Percentiles rank a stretch among this genome's conserved stretches.
phyloP scores from a whole-genome alignment of 2,113 vertebrate genomes.

The Naja naja region DNA sequence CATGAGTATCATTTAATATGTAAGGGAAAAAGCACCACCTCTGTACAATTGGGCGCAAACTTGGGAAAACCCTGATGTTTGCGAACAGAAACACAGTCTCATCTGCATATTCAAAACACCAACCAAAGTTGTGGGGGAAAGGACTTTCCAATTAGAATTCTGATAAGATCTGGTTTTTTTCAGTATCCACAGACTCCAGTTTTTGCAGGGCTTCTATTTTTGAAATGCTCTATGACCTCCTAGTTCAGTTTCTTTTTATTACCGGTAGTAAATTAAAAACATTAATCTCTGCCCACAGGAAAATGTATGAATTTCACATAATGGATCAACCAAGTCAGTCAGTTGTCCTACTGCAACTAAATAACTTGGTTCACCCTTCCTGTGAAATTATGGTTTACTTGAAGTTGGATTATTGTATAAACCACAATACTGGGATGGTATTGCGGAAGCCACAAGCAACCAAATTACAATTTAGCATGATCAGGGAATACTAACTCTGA shows the following conservation, averaged over 20 bases:
- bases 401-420: neutral
- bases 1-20: neutral
- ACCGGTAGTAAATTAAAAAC: neutral
- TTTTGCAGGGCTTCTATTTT: neutral
- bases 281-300: neutral
- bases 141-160: neutral
- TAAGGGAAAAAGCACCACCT: neutral
- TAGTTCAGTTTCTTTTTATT: neutral
- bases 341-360: neutral
- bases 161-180: neutral
- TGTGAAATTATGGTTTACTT: neutral
- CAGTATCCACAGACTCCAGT: neutral
- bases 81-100: neutral
- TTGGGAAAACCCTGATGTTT: neutral
- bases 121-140: neutral
- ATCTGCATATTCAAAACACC: neutral
- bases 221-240: neutral
- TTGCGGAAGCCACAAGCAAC: neutral
- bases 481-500: neutral
- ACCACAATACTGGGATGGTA: neutral
- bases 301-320: neutral
- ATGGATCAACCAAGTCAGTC: neutral
- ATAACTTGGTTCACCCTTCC: neutral
- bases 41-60: neutral
- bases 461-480: neutral